Evolutionary conservation across 2,888 invertebrate genomes (phyloP).

Genomic region (Hirtodrosophila duncani): DNA sequence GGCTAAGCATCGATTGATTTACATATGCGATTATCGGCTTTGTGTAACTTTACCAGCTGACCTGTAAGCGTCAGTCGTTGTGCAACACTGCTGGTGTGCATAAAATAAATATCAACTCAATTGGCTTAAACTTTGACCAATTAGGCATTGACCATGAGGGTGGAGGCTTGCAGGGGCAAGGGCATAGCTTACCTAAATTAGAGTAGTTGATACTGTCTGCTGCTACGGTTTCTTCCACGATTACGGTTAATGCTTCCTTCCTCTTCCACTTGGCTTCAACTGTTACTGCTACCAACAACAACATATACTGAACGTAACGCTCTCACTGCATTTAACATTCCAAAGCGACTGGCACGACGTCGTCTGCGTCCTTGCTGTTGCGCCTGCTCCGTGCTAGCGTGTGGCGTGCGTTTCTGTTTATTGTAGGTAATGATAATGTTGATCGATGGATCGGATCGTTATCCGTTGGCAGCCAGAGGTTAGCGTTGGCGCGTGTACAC

Average conservation of each 20-base stretch:
- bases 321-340: slow-evolving; percentile 79
- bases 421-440: no score
- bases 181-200: slow-evolving; percentile 70
- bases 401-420: no score
- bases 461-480: slow-evolving; percentile 22
- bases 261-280: slow-evolving; percentile 56
- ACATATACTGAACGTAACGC: slow-evolving; percentile 75
- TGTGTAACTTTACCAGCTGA: slow-evolving; percentile 58
- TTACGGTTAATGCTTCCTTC: slow-evolving; percentile 51
- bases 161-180: no score
- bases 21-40: background rate
- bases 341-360: slow-evolving; percentile 67
- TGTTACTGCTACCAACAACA: slow-evolving; percentile 71
- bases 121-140: slow-evolving; percentile 30
- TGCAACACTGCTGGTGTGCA: slow-evolving; percentile 41
- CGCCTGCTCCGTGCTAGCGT: slow-evolving; percentile 37
- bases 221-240: slow-evolving; percentile 41
- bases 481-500: slow-evolving; percentile 19
- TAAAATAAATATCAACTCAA: slow-evolving; percentile 47
- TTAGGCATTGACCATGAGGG: no score
- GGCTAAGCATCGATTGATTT: slow-evolving; percentile 6
- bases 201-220: slow-evolving; percentile 61
- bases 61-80: slow-evolving; percentile 17
- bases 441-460: no score
- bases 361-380: slow-evolving; percentile 44